phyloP scores from a whole-genome alignment of 2,797 vertebrate species.

The Enteromius fasciolatus region DNA sequence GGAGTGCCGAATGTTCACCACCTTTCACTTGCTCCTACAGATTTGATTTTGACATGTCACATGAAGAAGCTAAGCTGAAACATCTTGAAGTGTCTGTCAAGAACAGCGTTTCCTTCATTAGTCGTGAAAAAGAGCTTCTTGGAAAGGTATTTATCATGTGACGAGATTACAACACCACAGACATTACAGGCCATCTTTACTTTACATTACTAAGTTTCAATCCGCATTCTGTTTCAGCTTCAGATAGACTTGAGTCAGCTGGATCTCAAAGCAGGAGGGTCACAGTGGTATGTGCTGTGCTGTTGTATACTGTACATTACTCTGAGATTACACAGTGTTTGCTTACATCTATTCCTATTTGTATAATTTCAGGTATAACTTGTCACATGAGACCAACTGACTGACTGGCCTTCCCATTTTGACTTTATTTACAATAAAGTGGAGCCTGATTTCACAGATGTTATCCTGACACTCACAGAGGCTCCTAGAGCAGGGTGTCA shows the following conservation, averaged over 20 bases:
- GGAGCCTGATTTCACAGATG: not conserved
- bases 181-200: not conserved
- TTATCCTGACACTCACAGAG: not conserved
- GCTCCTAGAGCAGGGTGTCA: constrained; percentile 4
- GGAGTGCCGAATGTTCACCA: not conserved
- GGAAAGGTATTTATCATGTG: constrained; percentile 80
- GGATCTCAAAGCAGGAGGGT: constrained; percentile 80
- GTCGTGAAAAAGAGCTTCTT: constrained; percentile 87
- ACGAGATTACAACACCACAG: not conserved
- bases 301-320: constrained; percentile 50
- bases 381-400: constrained; percentile 76
- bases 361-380: constrained; percentile 75
- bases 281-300: constrained; percentile 80
- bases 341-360: constrained; percentile 29
- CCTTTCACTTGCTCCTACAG: constrained; percentile 66
- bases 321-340: not conserved
- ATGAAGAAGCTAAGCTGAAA: constrained; percentile 82
- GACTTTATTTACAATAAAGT: constrained; percentile 61
- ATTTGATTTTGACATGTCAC: constrained; percentile 88
- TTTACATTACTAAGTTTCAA: not conserved
- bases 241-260: constrained; percentile 84
- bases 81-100: constrained; percentile 88
- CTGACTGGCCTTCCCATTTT: constrained; percentile 56
- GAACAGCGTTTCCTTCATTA: constrained; percentile 89
- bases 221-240: constrained; percentile 71